Evolutionary conservation across 1,140 invertebrate genomes (phyloP).

Genomic region (Archivesica marissinica): DNA sequence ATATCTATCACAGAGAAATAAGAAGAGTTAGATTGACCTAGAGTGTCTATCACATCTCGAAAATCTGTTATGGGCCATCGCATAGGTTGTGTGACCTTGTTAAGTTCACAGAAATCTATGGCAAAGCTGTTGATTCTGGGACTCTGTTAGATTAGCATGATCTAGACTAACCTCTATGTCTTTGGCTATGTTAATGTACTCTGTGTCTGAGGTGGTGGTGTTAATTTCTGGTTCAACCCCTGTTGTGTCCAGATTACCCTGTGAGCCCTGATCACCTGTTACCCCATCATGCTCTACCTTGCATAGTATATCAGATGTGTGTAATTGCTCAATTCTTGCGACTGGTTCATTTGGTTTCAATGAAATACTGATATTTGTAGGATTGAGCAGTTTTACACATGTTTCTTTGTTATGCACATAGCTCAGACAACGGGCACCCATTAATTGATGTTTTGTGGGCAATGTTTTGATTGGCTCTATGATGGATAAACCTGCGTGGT

Average conservation of each 20-base stretch:
- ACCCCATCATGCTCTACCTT: not conserved
- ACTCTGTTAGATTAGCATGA: not conserved
- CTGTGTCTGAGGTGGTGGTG: constrained; percentile 16
- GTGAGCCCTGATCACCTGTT: too few species aligned
- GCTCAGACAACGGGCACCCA: constrained; percentile 1
- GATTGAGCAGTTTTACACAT: constrained; percentile 25
- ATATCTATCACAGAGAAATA: constrained; percentile 59
- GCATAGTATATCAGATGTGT: not conserved
- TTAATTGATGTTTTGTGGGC: not conserved
- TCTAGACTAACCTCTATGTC: constrained; percentile 2
- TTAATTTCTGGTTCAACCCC: not conserved
- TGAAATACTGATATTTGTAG: constrained; percentile 14
- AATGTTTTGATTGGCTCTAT: constrained; percentile 39
- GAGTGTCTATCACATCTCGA: constrained; percentile 38
- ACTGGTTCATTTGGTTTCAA: constrained; percentile 43
- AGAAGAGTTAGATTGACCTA: constrained; percentile 15
- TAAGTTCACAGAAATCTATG: constrained; percentile 27
- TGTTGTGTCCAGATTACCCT: not conserved
- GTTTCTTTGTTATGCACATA: not conserved
- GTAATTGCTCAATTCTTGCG: constrained; percentile 15
- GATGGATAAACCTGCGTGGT: not conserved
- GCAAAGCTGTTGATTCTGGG: constrained; percentile 10
- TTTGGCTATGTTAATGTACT: constrained; percentile 24
- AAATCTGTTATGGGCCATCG: constrained; percentile 44
- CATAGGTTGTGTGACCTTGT: constrained; percentile 49